A percentile compares a stretch with the other conserved stretches of the same genome.
Conservation (phyloP, 2,888 invertebrate genomes). For the Orthosia incerta region DNA sequence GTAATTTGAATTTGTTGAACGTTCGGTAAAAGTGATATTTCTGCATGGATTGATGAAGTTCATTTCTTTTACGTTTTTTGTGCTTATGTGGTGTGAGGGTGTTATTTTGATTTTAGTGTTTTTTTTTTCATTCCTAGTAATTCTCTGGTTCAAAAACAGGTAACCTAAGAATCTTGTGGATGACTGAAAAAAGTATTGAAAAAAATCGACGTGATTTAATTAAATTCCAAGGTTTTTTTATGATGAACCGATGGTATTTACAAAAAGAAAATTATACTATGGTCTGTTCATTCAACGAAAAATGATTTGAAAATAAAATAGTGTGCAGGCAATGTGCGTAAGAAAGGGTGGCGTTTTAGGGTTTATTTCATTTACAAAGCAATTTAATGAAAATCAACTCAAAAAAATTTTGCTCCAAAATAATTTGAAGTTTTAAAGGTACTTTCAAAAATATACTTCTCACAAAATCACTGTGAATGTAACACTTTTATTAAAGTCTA, state of each 20-base stretch:
- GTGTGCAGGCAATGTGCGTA: background rate
- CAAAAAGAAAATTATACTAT: background rate
- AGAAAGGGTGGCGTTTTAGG: background rate
- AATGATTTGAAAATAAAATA: background rate
- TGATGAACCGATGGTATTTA: background rate
- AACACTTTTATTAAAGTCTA: background rate
- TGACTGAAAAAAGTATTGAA: background rate
- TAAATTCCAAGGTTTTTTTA: background rate
- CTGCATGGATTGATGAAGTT: conserved; percentile 7
- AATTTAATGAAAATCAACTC: background rate
- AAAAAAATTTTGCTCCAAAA: background rate
- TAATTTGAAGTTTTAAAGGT: background rate
- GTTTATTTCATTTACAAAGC: background rate
- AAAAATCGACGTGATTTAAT: background rate
- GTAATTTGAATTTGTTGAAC: conserved; percentile 17
- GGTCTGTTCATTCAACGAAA: background rate
- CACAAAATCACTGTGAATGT: background rate
- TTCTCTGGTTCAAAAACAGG: background rate
- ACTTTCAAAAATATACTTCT: background rate
- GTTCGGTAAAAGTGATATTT: conserved; percentile 29
- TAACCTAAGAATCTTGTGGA: background rate
- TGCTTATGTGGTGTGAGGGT: conserved; percentile 44
- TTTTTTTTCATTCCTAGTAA: background rate
- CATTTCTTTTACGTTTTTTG: conserved; percentile 2
- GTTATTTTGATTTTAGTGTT: conserved; percentile 12